Conservation (phyloP, 2,797 vertebrate genomes). For the Hafferia zeledoni region DNA sequence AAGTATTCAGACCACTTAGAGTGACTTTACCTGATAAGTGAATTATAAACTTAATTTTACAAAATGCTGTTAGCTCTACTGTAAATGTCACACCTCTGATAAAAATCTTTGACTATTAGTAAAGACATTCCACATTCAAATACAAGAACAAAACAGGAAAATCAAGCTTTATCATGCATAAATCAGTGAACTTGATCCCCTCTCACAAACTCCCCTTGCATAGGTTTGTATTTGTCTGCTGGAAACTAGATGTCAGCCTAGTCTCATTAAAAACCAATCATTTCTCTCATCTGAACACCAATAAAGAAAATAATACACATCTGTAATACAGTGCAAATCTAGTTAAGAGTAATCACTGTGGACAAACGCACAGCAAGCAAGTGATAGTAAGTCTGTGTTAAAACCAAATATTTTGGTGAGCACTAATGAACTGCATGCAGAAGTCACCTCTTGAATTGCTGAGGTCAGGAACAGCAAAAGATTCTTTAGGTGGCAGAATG, state of each 20-base stretch:
- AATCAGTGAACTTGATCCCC: not conserved
- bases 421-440: slow-evolving; percentile 81
- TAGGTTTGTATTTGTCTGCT: not conserved
- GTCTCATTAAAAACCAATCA: not conserved
- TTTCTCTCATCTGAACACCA: not conserved
- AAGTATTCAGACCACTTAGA: not conserved
- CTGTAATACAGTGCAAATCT: not conserved
- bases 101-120: slow-evolving; percentile 33
- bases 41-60: not conserved
- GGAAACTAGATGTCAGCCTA: not conserved
- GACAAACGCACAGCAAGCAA: slow-evolving; percentile 42
- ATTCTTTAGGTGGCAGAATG: slow-evolving; percentile 89
- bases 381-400: slow-evolving; percentile 38
- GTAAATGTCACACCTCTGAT: not conserved
- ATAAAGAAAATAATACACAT: not conserved
- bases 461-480: slow-evolving; percentile 98
- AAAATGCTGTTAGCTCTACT: not conserved
- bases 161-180: slow-evolving; percentile 60
- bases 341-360: slow-evolving; percentile 6
- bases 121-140: slow-evolving; percentile 52
- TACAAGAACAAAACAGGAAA: slow-evolving; percentile 6
- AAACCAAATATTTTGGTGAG: slow-evolving; percentile 64
- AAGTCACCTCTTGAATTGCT: slow-evolving; percentile 99
- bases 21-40: not conserved
- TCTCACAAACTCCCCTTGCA: not conserved